phyloP scores from a whole-genome alignment of 2,797 vertebrate species.

The Danionella dracula region DNA sequence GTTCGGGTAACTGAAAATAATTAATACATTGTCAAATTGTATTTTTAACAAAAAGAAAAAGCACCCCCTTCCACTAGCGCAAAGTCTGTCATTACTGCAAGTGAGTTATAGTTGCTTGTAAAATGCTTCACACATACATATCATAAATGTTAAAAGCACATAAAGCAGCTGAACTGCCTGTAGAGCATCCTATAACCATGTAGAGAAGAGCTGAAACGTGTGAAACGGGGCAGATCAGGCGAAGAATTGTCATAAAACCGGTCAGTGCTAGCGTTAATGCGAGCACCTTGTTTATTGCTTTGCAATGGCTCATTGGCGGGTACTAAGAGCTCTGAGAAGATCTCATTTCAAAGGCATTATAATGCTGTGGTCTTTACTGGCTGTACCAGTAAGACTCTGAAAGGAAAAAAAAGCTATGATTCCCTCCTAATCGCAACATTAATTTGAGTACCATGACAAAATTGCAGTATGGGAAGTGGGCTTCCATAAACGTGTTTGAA shows the following conservation, averaged over 20 bases:
- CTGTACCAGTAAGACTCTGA: background rate
- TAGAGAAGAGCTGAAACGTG: background rate
- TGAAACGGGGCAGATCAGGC: conserved; percentile 1
- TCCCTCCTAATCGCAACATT: background rate
- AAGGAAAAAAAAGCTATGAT: background rate
- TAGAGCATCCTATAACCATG: background rate
- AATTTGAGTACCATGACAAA: background rate
- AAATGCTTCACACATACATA: background rate
- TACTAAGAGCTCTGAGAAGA: conserved; percentile 25
- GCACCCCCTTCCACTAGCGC: background rate
- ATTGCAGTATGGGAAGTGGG: background rate
- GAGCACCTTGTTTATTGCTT: conserved; percentile 28
- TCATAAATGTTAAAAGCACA: conserved; percentile 1
- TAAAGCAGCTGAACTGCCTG: background rate
- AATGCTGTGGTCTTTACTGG: background rate
- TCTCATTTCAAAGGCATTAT: conserved; percentile 28
- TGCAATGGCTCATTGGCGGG: conserved; percentile 33
- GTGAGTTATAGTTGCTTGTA: background rate
- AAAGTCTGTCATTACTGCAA: background rate
- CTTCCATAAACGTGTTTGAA: background rate
- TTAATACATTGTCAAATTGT: too few relatives aligned
- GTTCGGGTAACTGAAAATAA: too few relatives aligned
- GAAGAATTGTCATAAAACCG: conserved; percentile 14
- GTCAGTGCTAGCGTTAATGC: conserved; percentile 16
- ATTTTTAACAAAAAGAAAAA: too few relatives aligned